Evolutionary conservation across 1,140 invertebrate genomes (phyloP), one percentile per base, ranked within the genome.

Genomic region (Drosophila pseudoobscura): DNA sequence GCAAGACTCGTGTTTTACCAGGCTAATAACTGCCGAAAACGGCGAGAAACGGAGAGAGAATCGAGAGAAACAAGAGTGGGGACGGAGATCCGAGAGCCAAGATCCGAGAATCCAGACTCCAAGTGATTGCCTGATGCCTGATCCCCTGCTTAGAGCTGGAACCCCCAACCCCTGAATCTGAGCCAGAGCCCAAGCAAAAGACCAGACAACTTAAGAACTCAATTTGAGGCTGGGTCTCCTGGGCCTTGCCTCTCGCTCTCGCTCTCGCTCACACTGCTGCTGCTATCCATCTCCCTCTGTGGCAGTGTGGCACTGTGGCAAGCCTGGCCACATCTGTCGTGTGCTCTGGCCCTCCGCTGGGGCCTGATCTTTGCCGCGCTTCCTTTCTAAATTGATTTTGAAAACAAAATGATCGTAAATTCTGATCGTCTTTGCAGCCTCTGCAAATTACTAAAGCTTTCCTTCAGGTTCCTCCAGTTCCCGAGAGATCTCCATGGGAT

Each of bases 381-480:
- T 87, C 82, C 82, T 87, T 87, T 87, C 83, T 88, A 88, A 88
- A 88, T 88, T 88, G 83, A 88, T 88, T 88, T 88, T 88, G 78
- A 88, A 88, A 88, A 83, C 83, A 88, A 88, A 88, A 88, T 88
- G 83, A 88, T 88, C 83, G 66, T 88, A 88, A 88, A 88, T 88
- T 88, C 88, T 88, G 83, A 88, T 88, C 83, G 83, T 82, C 78
- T 78, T 77, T 88, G 83, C 75, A 75, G 70, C 78, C 83, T 87
- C 66, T 87, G 83, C 71, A 87, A 87, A 87, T 87, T 88, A 82
- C 75, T 75, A 71, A 39, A 73, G 84, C 80, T 78, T 77, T 85
- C 54, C 35, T 39, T 39, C 35, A 39, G 62, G 59, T 54, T 54
- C 17, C 44, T 31, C 43, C 52, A 24, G 13, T 45, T 26, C 35